Conservation (phyloP, 2,888 invertebrate species). For the Lumbricus terrestris region DNA sequence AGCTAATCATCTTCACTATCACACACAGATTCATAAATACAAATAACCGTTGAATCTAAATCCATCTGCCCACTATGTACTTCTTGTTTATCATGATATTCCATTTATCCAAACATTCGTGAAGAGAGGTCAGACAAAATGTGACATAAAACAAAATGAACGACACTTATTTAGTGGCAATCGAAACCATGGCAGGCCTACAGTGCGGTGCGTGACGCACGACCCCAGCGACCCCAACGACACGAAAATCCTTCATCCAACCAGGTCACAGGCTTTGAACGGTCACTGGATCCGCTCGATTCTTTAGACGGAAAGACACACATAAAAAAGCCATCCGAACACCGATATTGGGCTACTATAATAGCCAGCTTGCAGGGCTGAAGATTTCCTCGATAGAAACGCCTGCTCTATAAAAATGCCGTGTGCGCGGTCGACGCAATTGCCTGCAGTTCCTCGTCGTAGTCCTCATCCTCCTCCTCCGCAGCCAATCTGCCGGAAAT, state of each 20-base stretch:
- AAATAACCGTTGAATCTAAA: neutral
- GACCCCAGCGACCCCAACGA: neutral
- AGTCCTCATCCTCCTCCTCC: too few species aligned
- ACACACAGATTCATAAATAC: too few species aligned
- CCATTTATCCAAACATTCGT: neutral
- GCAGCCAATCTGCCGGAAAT: neutral
- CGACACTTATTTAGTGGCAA: neutral
- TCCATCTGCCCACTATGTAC: neutral
- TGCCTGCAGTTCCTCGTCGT: neutral
- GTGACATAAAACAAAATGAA: neutral
- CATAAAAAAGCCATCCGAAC: neutral
- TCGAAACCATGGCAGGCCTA: neutral
- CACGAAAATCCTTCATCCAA: neutral
- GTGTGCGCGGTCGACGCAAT: neutral
- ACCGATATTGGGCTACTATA: neutral
- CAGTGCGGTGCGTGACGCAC: neutral
- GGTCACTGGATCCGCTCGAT: neutral
- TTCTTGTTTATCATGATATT: neutral
- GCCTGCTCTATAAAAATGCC: neutral
- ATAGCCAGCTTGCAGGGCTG: neutral
- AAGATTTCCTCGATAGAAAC: slow-evolving; percentile 7
- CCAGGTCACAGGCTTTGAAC: neutral
- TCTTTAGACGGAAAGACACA: neutral
- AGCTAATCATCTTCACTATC: too few species aligned
- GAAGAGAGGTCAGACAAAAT: neutral